Percentiles rank a stretch among this genome's conserved stretches.
phyloP scores from a whole-genome alignment of 2,797 vertebrate genomes.

The Chaetodon trifasciatus region DNA sequence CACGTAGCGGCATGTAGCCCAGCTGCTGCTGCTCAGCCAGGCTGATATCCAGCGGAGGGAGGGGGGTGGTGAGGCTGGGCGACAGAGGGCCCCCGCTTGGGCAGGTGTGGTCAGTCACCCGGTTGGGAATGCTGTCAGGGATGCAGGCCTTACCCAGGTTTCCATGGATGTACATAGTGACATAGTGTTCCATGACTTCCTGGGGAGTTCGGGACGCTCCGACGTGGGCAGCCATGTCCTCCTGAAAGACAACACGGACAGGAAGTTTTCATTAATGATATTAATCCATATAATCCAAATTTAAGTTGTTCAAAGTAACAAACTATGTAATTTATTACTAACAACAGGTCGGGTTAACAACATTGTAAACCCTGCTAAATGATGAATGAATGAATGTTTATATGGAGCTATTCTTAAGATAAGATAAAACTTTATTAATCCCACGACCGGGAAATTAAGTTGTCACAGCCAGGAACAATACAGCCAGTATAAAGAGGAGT shows the following conservation, averaged over 20 bases:
- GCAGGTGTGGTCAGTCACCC: slow-evolving; percentile 98
- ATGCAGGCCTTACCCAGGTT: slow-evolving; percentile 99
- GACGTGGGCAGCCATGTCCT: slow-evolving; percentile 97
- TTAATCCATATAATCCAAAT: neutral
- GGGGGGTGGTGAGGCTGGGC: slow-evolving; percentile 94
- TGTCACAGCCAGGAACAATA: too few species aligned
- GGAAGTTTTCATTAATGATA: neutral
- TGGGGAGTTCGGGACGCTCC: slow-evolving; percentile 94
- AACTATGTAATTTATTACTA: neutral
- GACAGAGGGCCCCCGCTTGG: slow-evolving; percentile 94
- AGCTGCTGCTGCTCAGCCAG: slow-evolving; percentile 96
- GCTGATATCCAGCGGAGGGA: slow-evolving; percentile 93
- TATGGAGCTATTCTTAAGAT: neutral
- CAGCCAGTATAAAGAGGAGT: too few species aligned
- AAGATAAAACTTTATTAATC: too few species aligned
- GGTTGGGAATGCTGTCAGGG: slow-evolving; percentile 96
- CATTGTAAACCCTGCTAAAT: neutral
- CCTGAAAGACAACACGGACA: slow-evolving; percentile 80
- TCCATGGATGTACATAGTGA: slow-evolving; percentile 98
- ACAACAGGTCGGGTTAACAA: neutral
- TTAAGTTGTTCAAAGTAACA: neutral
- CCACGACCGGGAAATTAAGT: too few species aligned
- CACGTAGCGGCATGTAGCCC: slow-evolving; percentile 97
- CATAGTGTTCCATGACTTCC: slow-evolving; percentile 99
- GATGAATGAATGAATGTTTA: neutral